phyloP scores from a whole-genome alignment of 2,113 vertebrate genomes.

The Laterallus jamaicensis region DNA sequence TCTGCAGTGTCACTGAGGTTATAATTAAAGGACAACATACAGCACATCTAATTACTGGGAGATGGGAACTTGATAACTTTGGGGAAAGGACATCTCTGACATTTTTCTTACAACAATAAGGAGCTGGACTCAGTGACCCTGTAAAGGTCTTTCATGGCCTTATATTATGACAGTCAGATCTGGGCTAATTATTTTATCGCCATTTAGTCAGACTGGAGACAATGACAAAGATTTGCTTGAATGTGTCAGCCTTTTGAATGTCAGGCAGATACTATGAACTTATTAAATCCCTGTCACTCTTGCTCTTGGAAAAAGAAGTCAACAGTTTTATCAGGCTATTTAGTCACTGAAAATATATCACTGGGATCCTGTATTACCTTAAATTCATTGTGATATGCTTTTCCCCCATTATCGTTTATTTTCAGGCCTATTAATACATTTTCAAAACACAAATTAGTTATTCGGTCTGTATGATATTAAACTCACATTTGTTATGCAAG shows the following conservation, averaged over 20 bases:
- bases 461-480: background rate
- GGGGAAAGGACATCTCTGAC: slow-evolving; percentile 16
- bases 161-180: background rate
- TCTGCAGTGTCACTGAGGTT: background rate
- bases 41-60: slow-evolving; percentile 46
- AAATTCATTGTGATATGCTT: background rate
- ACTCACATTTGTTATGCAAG: background rate
- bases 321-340: background rate
- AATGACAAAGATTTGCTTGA: background rate
- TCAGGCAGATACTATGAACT: background rate
- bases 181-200: background rate
- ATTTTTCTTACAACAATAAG: slow-evolving; percentile 38
- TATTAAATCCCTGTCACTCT: background rate
- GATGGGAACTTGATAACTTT: slow-evolving; percentile 61
- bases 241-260: background rate
- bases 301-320: background rate
- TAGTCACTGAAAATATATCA: background rate
- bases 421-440: background rate
- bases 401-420: background rate
- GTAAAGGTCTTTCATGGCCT: background rate
- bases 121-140: slow-evolving; percentile 5
- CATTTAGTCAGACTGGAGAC: background rate
- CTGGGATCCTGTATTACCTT: background rate
- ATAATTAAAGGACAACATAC: slow-evolving; percentile 35
- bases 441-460: background rate